A percentile compares a stretch with the other conserved stretches of the same genome.
Evolutionary conservation across 1,140 invertebrate species (phyloP).

Genomic region (Uloborus diversus): DNA sequence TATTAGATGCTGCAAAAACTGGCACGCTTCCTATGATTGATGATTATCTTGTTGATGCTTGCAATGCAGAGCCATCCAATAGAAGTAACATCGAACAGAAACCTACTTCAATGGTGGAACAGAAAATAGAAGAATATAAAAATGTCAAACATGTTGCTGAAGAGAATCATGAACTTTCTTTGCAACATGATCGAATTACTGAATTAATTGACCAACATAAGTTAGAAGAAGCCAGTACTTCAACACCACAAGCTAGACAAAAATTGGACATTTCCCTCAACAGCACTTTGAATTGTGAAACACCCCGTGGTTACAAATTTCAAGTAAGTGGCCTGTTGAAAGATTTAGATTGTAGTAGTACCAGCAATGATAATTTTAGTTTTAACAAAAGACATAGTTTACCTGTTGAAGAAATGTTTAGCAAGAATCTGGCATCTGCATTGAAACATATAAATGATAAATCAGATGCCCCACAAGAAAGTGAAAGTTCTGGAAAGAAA

Average conservation of each 20-base stretch:
- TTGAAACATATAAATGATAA: neutral
- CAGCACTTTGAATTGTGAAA: slow-evolving; percentile 23
- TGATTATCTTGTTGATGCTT: slow-evolving; percentile 71
- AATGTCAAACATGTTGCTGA: neutral
- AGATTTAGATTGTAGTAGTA: slow-evolving; percentile 33
- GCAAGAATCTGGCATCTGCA: slow-evolving; percentile 34
- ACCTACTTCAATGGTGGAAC: neutral
- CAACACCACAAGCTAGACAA: no score
- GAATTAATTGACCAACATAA: neutral
- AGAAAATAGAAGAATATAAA: neutral
- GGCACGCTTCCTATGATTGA: slow-evolving; percentile 70
- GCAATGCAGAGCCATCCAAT: no score
- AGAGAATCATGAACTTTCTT: no score
- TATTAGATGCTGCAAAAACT: slow-evolving; percentile 74
- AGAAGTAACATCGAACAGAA: no score
- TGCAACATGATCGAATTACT: neutral
- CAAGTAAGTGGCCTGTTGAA: slow-evolving; percentile 31
- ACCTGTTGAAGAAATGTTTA: slow-evolving; percentile 24
- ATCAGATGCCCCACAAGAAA: neutral
- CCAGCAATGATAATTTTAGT: neutral
- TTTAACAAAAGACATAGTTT: slow-evolving; percentile 5
- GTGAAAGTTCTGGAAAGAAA: no score
- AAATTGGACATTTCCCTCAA: slow-evolving; percentile 19
- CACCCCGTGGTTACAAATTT: slow-evolving; percentile 29
- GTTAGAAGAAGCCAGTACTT: no score